These are phyloP conservation scores for Sesamia inferens DNA, from an alignment of 2,888 invertebrate species.

Conservation along the genomic window DNA sequence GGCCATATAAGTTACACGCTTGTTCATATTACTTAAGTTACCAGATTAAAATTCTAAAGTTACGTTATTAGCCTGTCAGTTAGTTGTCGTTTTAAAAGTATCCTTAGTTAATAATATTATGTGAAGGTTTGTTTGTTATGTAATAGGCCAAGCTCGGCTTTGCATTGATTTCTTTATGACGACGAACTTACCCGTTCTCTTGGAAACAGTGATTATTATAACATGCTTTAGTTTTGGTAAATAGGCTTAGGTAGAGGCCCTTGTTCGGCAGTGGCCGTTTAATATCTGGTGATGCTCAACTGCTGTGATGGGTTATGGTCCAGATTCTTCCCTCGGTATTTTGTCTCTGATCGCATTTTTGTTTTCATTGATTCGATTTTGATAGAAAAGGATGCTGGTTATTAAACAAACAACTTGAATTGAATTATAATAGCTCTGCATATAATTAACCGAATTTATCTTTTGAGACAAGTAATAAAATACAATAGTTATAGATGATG, in stretches of 20 bases:
- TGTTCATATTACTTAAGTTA: constrained; percentile 52
- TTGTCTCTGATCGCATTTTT: background rate
- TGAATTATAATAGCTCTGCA: background rate
- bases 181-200: background rate
- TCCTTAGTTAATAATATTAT: constrained; percentile 31
- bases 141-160: constrained; percentile 17
- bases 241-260: too few species aligned
- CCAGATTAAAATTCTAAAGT: constrained; percentile 57
- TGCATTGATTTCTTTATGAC: constrained; percentile 20
- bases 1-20: constrained; percentile 54
- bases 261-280: background rate
- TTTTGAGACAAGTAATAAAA: constrained; percentile 10
- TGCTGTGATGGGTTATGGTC: background rate
- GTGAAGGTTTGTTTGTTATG: constrained; percentile 34
- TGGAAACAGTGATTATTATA: background rate
- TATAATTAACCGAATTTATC: background rate
- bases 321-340: background rate
- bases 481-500: constrained; percentile 33
- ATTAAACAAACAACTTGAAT: background rate
- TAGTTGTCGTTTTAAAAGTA: constrained; percentile 57
- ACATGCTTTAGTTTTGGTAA: background rate
- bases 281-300: background rate
- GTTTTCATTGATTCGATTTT: too few species aligned
- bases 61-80: constrained; percentile 52
- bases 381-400: background rate